These are phyloP conservation scores for Meta bourneti DNA, from an alignment of 2,888 invertebrate genomes.

Conservation along the genomic window DNA sequence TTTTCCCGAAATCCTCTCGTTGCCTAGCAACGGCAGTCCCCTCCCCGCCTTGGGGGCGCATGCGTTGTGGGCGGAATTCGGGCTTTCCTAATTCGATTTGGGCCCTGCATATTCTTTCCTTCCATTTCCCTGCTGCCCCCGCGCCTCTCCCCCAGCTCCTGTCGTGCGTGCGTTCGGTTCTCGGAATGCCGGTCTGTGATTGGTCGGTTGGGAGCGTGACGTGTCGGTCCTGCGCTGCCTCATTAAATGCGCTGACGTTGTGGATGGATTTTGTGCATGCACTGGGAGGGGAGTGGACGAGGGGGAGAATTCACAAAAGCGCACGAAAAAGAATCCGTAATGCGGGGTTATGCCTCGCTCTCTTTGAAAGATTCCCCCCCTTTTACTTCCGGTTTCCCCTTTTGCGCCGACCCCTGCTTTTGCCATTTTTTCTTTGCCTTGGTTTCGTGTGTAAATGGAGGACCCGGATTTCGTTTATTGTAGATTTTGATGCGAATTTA, in stretches of 20 bases:
- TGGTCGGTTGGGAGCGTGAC: slow-evolving; percentile 59
- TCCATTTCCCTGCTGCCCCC: not conserved
- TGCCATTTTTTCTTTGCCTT: not conserved
- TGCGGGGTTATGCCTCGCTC: not conserved
- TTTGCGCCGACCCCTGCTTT: not conserved
- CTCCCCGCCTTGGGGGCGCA: slow-evolving; percentile 51
- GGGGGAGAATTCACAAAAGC: not conserved
- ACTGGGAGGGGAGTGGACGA: not conserved
- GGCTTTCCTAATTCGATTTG: slow-evolving; percentile 66
- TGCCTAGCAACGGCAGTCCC: slow-evolving; percentile 51
- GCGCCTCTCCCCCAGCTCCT: not conserved
- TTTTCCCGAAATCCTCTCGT: slow-evolving; percentile 45
- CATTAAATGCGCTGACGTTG: slow-evolving; percentile 61
- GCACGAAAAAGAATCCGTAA: slow-evolving; percentile 34
- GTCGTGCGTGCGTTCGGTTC: slow-evolving; percentile 23
- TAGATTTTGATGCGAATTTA: no score
- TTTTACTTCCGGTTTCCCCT: slow-evolving; percentile 25
- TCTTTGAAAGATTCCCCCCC: slow-evolving; percentile 2
- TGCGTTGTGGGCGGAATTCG: slow-evolving; percentile 58
- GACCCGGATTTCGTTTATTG: not conserved
- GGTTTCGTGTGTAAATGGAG: not conserved
- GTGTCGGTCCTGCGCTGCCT: slow-evolving; percentile 38
- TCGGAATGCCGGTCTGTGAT: slow-evolving; percentile 26
- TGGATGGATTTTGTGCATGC: slow-evolving; percentile 57
- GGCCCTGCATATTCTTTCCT: slow-evolving; percentile 10